A percentile compares a stretch with the other conserved stretches of the same genome.
phyloP scores from a whole-genome alignment of 2,113 vertebrate genomes.

The Tautogolabrus adspersus region DNA sequence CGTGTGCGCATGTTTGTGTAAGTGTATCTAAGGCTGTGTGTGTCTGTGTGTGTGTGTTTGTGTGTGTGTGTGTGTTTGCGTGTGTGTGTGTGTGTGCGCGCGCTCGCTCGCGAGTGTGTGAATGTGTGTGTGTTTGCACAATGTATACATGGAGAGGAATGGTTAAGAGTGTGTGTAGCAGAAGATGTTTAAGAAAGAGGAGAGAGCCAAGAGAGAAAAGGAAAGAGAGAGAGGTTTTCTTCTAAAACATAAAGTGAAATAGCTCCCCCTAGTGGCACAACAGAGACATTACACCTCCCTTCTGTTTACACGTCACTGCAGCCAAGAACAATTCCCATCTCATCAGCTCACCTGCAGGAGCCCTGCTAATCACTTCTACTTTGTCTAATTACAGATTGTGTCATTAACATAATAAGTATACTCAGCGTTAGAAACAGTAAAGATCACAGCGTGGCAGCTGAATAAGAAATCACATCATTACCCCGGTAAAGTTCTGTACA shows the following conservation, averaged over 20 bases:
- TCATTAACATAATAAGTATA: slow-evolving; percentile 75
- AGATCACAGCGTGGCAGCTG: slow-evolving; percentile 52
- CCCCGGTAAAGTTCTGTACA: slow-evolving; percentile 14
- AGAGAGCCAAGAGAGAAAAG: slow-evolving; percentile 28
- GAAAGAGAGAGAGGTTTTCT: not conserved
- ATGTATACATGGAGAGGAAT: slow-evolving; percentile 13
- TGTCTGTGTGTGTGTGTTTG: not conserved
- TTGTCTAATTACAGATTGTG: slow-evolving; percentile 72
- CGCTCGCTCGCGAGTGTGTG: too few relatives aligned
- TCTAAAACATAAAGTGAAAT: slow-evolving; percentile 44
- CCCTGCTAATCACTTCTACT: slow-evolving; percentile 69
- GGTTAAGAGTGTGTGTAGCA: slow-evolving; percentile 19
- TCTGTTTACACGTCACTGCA: slow-evolving; percentile 44
- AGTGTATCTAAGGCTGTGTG: slow-evolving; percentile 7
- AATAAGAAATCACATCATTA: slow-evolving; percentile 40
- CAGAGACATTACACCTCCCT: slow-evolving; percentile 25
- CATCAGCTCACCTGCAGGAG: slow-evolving; percentile 76
- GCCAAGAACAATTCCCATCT: slow-evolving; percentile 64
- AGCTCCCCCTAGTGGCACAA: slow-evolving; percentile 73
- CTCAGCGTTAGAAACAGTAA: slow-evolving; percentile 71
- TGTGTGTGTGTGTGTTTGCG: slow-evolving; percentile 18
- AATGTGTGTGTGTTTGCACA: slow-evolving; percentile 1
- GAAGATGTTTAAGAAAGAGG: slow-evolving; percentile 41
- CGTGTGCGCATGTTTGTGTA: slow-evolving; percentile 17
- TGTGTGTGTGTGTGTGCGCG: slow-evolving; percentile 5